A percentile compares a stretch with the other conserved stretches of the same genome.
These are phyloP conservation scores for Onychorhynchus coronatus DNA, from an alignment of 2,113 vertebrate species.

Conservation along the genomic window DNA sequence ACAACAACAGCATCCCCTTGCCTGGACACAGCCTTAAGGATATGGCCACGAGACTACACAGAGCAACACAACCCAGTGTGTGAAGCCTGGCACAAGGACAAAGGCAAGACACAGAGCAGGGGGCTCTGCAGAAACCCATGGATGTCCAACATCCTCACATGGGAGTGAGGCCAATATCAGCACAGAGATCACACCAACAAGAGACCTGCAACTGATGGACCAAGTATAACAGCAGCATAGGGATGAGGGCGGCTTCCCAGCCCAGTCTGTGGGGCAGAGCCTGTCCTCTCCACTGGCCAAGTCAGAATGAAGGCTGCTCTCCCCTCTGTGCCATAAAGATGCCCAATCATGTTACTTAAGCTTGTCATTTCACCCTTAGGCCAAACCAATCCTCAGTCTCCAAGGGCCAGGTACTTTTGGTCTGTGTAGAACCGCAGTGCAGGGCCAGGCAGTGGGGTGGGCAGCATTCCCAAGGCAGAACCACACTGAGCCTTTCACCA, in stretches of 20 bases:
- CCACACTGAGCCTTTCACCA: not conserved
- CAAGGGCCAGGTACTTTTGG: not conserved
- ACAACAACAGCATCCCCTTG: accelerated
- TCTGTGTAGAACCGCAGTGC: not conserved
- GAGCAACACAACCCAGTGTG: not conserved
- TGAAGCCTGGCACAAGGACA: not conserved
- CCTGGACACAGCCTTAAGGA: not conserved
- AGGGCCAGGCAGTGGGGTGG: not conserved
- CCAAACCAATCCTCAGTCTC: not conserved
- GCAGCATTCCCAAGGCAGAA: not conserved
- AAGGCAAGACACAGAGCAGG: not conserved
- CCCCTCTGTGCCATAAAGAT: accelerated
- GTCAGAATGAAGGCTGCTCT: not conserved
- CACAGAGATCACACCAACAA: not conserved
- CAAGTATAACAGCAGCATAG: not conserved
- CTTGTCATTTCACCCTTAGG: not conserved
- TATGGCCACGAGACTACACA: accelerated
- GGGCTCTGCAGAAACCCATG: not conserved
- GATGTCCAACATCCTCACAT: accelerated
- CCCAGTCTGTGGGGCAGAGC: not conserved
- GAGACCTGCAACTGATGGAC: not conserved
- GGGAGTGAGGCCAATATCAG: not conserved
- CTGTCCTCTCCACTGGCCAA: not conserved
- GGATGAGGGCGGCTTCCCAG: accelerated
- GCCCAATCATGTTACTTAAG: accelerated